Evolutionary conservation across 2,888 invertebrate species (phyloP), one percentile per base, ranked within the genome.

Genomic region (Scaptomyza parva): DNA sequence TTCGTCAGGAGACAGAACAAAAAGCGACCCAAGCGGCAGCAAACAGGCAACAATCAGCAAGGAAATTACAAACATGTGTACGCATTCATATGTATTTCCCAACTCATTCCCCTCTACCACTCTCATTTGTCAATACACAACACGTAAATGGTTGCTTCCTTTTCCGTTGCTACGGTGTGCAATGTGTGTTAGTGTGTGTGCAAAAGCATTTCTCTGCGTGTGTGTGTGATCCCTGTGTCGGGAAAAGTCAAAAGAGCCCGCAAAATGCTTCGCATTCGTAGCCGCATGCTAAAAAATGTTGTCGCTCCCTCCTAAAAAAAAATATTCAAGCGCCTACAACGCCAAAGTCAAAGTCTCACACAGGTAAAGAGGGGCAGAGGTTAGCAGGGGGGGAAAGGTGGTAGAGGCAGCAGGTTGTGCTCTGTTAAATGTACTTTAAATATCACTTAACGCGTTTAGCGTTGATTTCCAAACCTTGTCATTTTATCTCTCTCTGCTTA

Each of bases 51-150:
- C 86, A 82, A 82, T 82, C 79, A 78, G 54, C 88, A 78, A 62
- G 73, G 70, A 85, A 87, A 85, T 83, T 76, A 81, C 82, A 85
- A 84, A 78, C 87, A 83, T 85, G 86, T 87, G 82, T 81, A 76
- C 54, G 50, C 53, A 57, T 58, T 28, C 45, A 54, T 60, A 52
- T 45, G 33, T 28, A 40, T 75, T 28, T 14, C 18, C 12, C 6
- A 28, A 28, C 9, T 28, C 9, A 3, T 1, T 17, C 6, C 17
- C n/a, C 12, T 30, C 6, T 12, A 4, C 14, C 55, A 61, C 43
- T 30, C 61, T 65, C 85, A 70, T 74, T 86, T 82, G 71, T 82
- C 82, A 79, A 82, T 81, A 78, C 51, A 65, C 63, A 69, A 65
- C 63, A 69, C 64, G 43, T 66, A 43, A 30, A 17, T 40, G 18